Evolutionary conservation across 1,140 invertebrate species (phyloP).

Genomic region (Mamestra configurata): DNA sequence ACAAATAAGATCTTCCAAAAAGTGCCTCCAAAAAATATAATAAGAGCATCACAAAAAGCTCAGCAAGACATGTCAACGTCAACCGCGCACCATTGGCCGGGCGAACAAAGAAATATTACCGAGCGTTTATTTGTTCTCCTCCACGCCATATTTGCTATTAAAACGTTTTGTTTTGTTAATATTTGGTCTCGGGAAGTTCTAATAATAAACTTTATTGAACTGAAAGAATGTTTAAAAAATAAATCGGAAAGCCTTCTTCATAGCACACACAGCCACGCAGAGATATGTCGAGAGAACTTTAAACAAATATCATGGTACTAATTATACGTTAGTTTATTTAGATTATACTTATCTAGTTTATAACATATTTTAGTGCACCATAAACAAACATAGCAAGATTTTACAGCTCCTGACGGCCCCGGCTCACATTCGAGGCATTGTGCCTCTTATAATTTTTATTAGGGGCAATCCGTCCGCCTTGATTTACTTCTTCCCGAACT

Average conservation of each 20-base stretch:
- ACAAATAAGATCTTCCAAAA: constrained; percentile 86
- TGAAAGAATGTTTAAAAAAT: neutral
- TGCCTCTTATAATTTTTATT: constrained; percentile 88
- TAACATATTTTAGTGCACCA: constrained; percentile 87
- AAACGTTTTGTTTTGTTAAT: constrained; percentile 32
- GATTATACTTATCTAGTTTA: constrained; percentile 87
- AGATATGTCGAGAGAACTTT: constrained; percentile 60
- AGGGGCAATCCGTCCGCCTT: constrained; percentile 86
- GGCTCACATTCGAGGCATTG: constrained; percentile 84
- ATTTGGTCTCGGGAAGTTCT: neutral
- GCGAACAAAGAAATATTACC: constrained; percentile 85
- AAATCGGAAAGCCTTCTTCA: constrained; percentile 62
- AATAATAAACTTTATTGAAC: neutral
- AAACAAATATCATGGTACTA: constrained; percentile 80
- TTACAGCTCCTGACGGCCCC: constrained; percentile 84
- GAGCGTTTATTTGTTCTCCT: constrained; percentile 75
- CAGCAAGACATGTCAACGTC: constrained; percentile 81
- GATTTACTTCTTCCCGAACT: constrained; percentile 88
- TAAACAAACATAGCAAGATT: constrained; percentile 87
- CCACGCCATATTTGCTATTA: constrained; percentile 56
- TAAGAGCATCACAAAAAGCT: constrained; percentile 84
- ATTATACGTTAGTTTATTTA: constrained; percentile 86
- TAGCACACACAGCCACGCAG: constrained; percentile 57
- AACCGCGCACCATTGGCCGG: constrained; percentile 79
- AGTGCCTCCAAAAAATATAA: constrained; percentile 85